These are phyloP conservation scores for Acronicta leporina DNA, from an alignment of 2,888 invertebrate species.

Conservation along the genomic window DNA sequence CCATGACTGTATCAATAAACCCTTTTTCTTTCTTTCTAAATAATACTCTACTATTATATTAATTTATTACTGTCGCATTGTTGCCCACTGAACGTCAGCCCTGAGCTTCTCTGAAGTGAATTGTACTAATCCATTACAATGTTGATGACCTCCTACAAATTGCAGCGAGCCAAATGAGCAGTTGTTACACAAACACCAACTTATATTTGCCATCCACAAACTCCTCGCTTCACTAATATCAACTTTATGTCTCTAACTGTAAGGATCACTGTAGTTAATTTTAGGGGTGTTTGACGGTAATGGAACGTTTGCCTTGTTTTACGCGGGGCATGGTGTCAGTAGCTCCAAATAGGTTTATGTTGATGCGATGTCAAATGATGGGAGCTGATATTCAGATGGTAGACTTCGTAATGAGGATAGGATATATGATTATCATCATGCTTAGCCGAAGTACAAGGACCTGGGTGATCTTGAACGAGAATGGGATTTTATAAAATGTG, in stretches of 20 bases:
- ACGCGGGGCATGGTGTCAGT: conserved; percentile 61
- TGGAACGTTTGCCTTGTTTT: conserved; percentile 35
- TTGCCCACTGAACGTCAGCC: conserved; percentile 61
- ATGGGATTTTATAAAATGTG: too few relatives aligned
- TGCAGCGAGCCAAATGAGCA: conserved; percentile 75
- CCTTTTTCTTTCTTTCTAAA: background rate
- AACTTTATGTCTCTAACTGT: background rate
- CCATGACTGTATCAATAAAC: background rate
- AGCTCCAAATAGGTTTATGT: conserved; percentile 61
- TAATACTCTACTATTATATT: background rate
- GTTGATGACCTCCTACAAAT: conserved; percentile 79
- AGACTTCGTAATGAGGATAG: conserved; percentile 46
- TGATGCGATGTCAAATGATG: conserved; percentile 55
- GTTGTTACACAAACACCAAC: conserved; percentile 62
- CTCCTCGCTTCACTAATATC: conserved; percentile 1
- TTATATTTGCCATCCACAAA: conserved; percentile 19
- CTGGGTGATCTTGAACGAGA: background rate
- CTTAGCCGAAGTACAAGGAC: conserved; percentile 14
- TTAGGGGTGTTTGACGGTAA: conserved; percentile 22
- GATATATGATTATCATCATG: conserved; percentile 34
- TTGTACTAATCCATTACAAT: conserved; percentile 79
- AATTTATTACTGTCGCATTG: conserved; percentile 25
- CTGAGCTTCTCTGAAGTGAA: conserved; percentile 71
- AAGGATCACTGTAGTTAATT: background rate
- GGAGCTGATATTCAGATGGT: conserved; percentile 51